Evolutionary conservation across 1,140 invertebrate species (phyloP).

Genomic region (Diabrotica virgifera): DNA sequence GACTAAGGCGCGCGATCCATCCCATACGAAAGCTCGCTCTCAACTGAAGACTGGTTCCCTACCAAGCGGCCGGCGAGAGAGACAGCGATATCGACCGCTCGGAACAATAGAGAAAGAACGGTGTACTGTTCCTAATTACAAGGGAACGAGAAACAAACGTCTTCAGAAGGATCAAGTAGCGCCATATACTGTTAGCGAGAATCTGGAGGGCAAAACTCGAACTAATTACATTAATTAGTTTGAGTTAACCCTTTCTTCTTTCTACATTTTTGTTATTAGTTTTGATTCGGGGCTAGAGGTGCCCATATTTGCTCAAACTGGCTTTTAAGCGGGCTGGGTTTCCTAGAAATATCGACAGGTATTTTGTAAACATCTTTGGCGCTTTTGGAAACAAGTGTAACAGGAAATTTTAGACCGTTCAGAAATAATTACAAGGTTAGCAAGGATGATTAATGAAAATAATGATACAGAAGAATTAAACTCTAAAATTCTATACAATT

Average conservation of each 20-base stretch:
- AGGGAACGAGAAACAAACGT: slow-evolving; percentile 36
- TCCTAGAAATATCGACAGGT: too few relatives aligned
- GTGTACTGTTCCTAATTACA: slow-evolving; percentile 29
- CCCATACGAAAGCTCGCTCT: slow-evolving; percentile 23
- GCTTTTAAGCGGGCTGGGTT: too few relatives aligned
- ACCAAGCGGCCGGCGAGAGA: slow-evolving; percentile 24
- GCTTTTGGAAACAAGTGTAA: too few relatives aligned
- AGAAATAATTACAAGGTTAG: too few relatives aligned
- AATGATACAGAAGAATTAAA: too few relatives aligned
- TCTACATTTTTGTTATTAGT: slow-evolving; percentile 12
- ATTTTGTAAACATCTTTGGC: too few relatives aligned
- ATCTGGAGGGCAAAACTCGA: slow-evolving; percentile 30
- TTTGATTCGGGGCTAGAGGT: slow-evolving; percentile 1
- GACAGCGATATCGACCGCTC: slow-evolving; percentile 19
- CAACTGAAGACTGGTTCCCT: slow-evolving; percentile 33
- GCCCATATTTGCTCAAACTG: too few relatives aligned
- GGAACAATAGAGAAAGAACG: slow-evolving; percentile 25
- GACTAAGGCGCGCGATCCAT: neutral
- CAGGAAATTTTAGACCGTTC: too few relatives aligned
- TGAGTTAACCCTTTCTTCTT: slow-evolving; percentile 22
- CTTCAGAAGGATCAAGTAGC: slow-evolving; percentile 31
- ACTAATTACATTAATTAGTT: slow-evolving; percentile 34
- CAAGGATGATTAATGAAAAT: too few relatives aligned
- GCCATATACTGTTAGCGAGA: slow-evolving; percentile 32
- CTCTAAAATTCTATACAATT: too few relatives aligned